Conservation (phyloP, 2,888 invertebrate species). For the Parapristionchus giblindavisi region DNA sequence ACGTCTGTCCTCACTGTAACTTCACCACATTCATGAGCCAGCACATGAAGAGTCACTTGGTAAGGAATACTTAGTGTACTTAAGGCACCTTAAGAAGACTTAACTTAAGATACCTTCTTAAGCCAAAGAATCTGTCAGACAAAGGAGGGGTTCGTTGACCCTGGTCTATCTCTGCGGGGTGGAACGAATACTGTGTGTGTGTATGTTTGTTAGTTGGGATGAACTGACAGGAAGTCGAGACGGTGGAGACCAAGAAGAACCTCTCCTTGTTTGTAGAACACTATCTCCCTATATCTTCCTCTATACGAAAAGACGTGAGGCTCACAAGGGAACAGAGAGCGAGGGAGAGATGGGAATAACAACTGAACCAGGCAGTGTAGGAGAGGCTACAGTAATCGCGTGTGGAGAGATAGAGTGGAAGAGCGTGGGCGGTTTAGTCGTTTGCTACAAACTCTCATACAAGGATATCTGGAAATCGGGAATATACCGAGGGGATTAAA, state of each 20-base stretch:
- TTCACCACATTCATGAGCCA: conserved; percentile 69
- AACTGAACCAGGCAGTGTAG: background rate
- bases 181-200: conserved; percentile 6
- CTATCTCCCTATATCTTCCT: no score
- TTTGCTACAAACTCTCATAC: no score
- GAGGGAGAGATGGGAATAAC: background rate
- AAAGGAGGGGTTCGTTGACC: no score
- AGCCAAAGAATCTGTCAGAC: no score
- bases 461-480: no score
- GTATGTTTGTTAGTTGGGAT: background rate
- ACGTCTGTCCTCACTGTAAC: conserved; percentile 68
- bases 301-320: background rate
- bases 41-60: conserved; percentile 69
- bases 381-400: background rate
- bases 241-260: background rate
- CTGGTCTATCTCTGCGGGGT: no score
- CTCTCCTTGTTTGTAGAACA: no score
- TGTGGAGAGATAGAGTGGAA: no score
- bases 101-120: no score
- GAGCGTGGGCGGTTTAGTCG: no score
- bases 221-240: background rate
- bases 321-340: background rate
- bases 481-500: no score
- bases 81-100: no score
- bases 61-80: conserved; percentile 44